A percentile compares a stretch with the other conserved stretches of the same genome.
phyloP scores from a whole-genome alignment of 1,140 invertebrate species.

The Cyrtorhinus lividipennis region DNA sequence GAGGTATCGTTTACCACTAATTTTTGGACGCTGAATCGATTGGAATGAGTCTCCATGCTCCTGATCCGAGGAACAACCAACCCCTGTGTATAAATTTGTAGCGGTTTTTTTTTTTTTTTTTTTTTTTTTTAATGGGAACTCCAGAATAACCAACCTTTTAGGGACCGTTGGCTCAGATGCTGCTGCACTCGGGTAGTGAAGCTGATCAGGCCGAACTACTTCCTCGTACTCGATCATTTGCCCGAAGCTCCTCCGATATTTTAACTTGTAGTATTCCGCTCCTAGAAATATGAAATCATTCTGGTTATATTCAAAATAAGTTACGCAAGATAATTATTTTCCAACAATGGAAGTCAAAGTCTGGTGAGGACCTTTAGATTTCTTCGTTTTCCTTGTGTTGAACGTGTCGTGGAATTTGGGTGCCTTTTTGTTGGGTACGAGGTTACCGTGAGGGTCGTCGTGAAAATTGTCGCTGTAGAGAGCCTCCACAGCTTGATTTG shows the following conservation, averaged over 20 bases:
- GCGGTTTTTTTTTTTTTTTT: too few relatives aligned
- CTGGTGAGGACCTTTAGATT: slow-evolving; percentile 41
- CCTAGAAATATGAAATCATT: too few relatives aligned
- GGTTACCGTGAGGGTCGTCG: slow-evolving; percentile 92
- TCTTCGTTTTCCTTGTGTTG: slow-evolving; percentile 51
- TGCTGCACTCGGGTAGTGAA: slow-evolving; percentile 59
- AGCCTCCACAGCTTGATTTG: slow-evolving; percentile 81
- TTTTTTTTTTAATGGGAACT: too few relatives aligned
- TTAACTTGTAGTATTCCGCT: slow-evolving; percentile 78
- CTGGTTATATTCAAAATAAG: too few relatives aligned
- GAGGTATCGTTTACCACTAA: too few relatives aligned
- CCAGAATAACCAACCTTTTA: too few relatives aligned
- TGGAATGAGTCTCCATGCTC: too few relatives aligned
- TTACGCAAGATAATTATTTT: too few relatives aligned
- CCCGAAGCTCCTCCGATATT: slow-evolving; percentile 77
- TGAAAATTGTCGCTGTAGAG: slow-evolving; percentile 95
- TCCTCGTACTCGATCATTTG: slow-evolving; percentile 84
- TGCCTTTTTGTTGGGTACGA: slow-evolving; percentile 87
- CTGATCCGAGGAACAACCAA: too few relatives aligned
- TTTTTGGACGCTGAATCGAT: too few relatives aligned
- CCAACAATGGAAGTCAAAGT: too few relatives aligned
- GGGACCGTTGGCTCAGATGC: slow-evolving; percentile 61
- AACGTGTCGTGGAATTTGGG: slow-evolving; percentile 90
- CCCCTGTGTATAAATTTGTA: too few relatives aligned
- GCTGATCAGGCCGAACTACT: slow-evolving; percentile 50